Evolutionary conservation across 2,888 invertebrate species (phyloP), one percentile per base, ranked within the genome.

Genomic region (Tetrapedia diversipes): DNA sequence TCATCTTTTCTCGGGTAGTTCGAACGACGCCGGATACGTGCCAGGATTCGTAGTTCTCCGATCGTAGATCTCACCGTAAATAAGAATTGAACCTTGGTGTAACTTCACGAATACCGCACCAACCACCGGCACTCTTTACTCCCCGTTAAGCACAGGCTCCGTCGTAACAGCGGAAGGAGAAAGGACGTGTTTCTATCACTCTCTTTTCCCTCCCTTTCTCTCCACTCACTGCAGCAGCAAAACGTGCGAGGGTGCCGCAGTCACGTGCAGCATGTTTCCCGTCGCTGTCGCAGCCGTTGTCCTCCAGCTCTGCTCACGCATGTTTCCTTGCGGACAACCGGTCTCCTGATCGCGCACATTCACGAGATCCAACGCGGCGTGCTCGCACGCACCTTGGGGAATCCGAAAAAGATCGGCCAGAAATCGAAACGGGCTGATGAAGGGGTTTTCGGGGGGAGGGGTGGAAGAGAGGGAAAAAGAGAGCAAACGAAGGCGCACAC

Each of bases 221-320:
- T 72, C 54, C 75, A 79, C 81, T 83, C 84, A 83, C 84, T 83
- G 81, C 83, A 73, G 70, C 74, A 73, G 65, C n/a, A n/a, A n/a
- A 71, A 71, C 49, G 56, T 77, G 77, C 84, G 70, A 76, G 70
- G 75, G 57, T 78, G 83, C 64, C 78, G 82, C 84, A 80, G 83
- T 77, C 82, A 81, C 83, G 83, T 84, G 82, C 82, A 51, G 61
- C 80, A 74, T 57, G 79, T 59, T 68, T 81, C 70, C 66, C 73
- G 73, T 75, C 81, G 71, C 53, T 57, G 63, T 72, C 68, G 81
- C 80, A 71, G 72, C 49, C 75, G 74, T 81, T 82, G 79, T 79
- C 84, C 81, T 71, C 78, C 81, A 63, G 71, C 71, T 70, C 71
- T 73, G 68, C 60, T 63, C 84, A 74, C 78, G 82, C 84, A 84